These are phyloP conservation scores for Xiphophorus couchianus DNA, from an alignment of 2,113 vertebrate genomes.

Conservation along the genomic window DNA sequence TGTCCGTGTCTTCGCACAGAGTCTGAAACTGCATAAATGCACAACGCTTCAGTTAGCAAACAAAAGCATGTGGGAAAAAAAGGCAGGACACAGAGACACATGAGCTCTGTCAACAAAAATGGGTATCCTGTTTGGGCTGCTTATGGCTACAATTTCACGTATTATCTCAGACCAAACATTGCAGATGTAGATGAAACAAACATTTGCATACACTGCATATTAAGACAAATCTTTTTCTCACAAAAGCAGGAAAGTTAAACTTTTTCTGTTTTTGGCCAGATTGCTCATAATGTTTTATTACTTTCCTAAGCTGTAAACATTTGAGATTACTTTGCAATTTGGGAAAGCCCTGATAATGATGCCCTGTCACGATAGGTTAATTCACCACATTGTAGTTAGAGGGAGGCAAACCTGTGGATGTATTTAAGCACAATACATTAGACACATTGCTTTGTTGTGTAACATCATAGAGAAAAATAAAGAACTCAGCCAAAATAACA, in stretches of 20 bases:
- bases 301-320: neutral
- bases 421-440: too few species aligned
- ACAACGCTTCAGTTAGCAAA: slow-evolving; percentile 43
- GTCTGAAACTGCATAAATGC: slow-evolving; percentile 13
- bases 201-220: neutral
- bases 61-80: slow-evolving; percentile 37
- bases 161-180: slow-evolving; percentile 14
- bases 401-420: too few species aligned
- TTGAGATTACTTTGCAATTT: too few species aligned
- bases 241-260: neutral
- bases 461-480: neutral
- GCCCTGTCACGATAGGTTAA: too few species aligned
- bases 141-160: slow-evolving; percentile 15
- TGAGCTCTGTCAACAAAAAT: slow-evolving; percentile 28
- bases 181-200: neutral
- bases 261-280: neutral
- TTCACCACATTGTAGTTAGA: too few species aligned
- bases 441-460: neutral
- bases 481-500: too few species aligned
- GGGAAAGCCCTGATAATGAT: too few species aligned
- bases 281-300: neutral
- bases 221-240: neutral
- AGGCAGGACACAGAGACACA: neutral
- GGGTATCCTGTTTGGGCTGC: slow-evolving; percentile 43
- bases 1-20: slow-evolving; percentile 22